Evolutionary conservation across 2,113 vertebrate genomes (phyloP).

Genomic region (Hymenochirus boettgeri): DNA sequence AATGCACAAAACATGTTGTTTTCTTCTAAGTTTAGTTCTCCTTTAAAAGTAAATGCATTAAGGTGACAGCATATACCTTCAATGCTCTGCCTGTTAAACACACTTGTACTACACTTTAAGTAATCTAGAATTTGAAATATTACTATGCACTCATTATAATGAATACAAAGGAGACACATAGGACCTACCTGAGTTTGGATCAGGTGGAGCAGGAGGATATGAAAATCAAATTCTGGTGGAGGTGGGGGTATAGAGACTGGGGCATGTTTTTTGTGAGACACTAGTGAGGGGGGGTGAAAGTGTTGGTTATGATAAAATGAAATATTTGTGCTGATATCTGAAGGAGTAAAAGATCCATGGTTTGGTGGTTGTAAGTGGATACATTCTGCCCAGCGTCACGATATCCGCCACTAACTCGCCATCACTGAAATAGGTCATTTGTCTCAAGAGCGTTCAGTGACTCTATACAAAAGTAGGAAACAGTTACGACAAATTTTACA

Average conservation of each 20-base stretch:
- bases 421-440: constrained; percentile 87
- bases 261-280: not conserved
- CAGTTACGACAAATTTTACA: too few species aligned
- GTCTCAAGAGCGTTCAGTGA: constrained; percentile 85
- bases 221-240: constrained; percentile 49
- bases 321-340: constrained; percentile 1
- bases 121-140: too few species aligned
- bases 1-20: too few species aligned
- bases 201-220: constrained; percentile 51
- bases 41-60: too few species aligned
- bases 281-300: constrained; percentile 5
- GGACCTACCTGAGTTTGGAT: constrained; percentile 43
- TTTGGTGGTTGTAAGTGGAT: constrained; percentile 24
- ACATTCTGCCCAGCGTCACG: constrained; percentile 73
- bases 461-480: constrained; percentile 59
- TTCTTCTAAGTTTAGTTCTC: too few species aligned
- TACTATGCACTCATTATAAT: too few species aligned
- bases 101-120: too few species aligned
- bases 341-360: constrained; percentile 19
- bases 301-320: constrained; percentile 16
- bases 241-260: constrained; percentile 50
- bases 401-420: constrained; percentile 92
- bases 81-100: too few species aligned
- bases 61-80: too few species aligned
- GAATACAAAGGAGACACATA: too few species aligned